Evolutionary conservation across 2,797 vertebrate species (phyloP).

Genomic region (Ctenochaetus hawaiiensis): DNA sequence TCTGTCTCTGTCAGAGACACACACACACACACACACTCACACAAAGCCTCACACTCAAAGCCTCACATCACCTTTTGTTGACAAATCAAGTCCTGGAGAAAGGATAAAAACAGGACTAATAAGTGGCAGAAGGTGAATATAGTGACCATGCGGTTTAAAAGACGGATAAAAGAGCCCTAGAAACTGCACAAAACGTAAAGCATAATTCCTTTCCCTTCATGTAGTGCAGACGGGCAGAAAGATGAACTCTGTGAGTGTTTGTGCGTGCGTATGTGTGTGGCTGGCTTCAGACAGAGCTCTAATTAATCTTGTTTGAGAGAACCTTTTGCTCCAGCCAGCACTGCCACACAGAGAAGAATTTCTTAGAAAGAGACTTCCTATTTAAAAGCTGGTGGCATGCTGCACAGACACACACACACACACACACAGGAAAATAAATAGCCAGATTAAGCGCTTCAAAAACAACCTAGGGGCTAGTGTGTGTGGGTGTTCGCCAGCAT

Average conservation of each 20-base stretch:
- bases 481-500: constrained; percentile 45
- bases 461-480: constrained; percentile 47
- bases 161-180: constrained; percentile 49
- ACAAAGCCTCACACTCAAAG: constrained; percentile 28
- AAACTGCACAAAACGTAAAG: constrained; percentile 43
- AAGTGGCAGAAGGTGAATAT: constrained; percentile 52
- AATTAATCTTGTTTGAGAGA: constrained; percentile 78
- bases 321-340: constrained; percentile 66
- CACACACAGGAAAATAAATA: constrained; percentile 55
- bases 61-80: constrained; percentile 35
- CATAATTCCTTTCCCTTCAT: constrained; percentile 35
- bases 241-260: constrained; percentile 29
- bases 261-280: constrained; percentile 16
- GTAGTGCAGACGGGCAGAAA: constrained; percentile 43
- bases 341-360: constrained; percentile 62
- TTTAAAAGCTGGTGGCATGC: constrained; percentile 48
- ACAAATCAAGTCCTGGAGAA: constrained; percentile 47
- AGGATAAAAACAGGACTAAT: constrained; percentile 43
- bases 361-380: constrained; percentile 75
- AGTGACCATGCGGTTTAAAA: constrained; percentile 41
- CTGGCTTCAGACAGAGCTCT: constrained; percentile 66
- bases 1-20: not conserved
- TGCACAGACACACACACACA: constrained; percentile 20
- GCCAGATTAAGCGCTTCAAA: constrained; percentile 69
- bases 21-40: constrained; percentile 18